A percentile compares a stretch with the other conserved stretches of the same genome.
Evolutionary conservation across 2,113 vertebrate genomes (phyloP).

Genomic region (Andinoacara biseriatus): DNA sequence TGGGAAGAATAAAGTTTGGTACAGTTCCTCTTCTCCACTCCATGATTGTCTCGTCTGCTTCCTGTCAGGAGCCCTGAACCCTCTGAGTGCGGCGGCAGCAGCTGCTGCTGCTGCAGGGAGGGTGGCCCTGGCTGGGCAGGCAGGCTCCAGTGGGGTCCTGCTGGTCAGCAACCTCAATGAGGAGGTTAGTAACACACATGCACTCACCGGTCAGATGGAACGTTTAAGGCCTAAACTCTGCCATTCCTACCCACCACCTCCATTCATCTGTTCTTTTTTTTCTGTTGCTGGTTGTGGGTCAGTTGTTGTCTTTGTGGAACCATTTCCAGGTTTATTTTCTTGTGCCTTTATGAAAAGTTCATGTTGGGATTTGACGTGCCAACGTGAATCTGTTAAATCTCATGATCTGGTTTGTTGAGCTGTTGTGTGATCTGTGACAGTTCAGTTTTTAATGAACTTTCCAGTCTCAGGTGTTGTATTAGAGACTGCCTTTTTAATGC

Average conservation of each 20-base stretch:
- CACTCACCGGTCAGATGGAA: constrained; percentile 22
- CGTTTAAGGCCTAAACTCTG: constrained; percentile 7
- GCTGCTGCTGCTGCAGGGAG: constrained; percentile 94
- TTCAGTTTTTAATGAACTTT: not conserved
- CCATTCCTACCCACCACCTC: constrained; percentile 5
- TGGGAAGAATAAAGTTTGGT: not conserved
- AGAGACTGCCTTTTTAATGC: not conserved
- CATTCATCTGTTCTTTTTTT: not conserved
- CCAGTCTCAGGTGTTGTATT: not conserved
- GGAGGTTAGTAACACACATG: constrained; percentile 87
- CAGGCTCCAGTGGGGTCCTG: constrained; percentile 90
- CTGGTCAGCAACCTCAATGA: constrained; percentile 99
- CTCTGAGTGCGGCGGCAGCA: constrained; percentile 91
- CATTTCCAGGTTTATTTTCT: constrained; percentile 14
- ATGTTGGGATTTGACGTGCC: not conserved
- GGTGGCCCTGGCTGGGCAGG: constrained; percentile 92
- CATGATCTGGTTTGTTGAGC: not conserved
- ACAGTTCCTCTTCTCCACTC: constrained; percentile 34
- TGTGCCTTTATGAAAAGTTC: not conserved
- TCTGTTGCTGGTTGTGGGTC: not conserved
- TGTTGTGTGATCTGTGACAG: not conserved
- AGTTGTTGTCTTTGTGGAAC: constrained; percentile 20
- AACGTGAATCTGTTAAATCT: not conserved
- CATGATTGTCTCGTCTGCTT: constrained; percentile 72
- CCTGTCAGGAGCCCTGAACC: constrained; percentile 90